Base-by-base conservation (phyloP, 2,113 vertebrate species). In the Mugil cephalus region DNA sequence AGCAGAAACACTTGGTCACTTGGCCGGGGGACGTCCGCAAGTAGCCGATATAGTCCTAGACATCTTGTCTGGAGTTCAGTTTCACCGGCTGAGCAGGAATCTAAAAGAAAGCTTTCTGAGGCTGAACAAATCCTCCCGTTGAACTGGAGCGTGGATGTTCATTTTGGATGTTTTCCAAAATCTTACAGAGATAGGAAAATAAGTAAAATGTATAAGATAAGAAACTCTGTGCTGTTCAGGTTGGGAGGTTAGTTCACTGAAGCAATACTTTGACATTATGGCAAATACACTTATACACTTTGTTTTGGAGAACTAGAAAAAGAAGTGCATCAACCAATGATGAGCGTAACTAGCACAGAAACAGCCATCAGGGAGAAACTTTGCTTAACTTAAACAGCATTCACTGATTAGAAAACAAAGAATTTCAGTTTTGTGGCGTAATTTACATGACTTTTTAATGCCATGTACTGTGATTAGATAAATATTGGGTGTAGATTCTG, bases 91-190 rank as follows among this genome's bases (percentile, higher is more conserved):
- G 70, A 69, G 18, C 43, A 30, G 39, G 73, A 72, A 69, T 83
- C 71, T 42, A 47, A 83, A 79, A 68, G 67, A 40, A 12, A 30
- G 65, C 34, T 65, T 83, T 81, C 0, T 83, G 74, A 82, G 63
- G 79, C 79, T 24, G 67, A 84, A 83, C 71, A 87, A 85, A 89
- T 77, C 79, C 68, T 80, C 7, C 71, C 45, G 54, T 34, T 74
- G 68, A 67, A 60, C 45, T 18, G 12, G 40, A 55, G 43, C 4
- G 4, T 60, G 21, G 45, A 65, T 3, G 36, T n/a, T 19, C 45
- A 35, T 60, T 50, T 56, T 59, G 54, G 64, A 54, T 43, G 62
- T 69, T 53, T 46, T 78, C 60, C 35, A 56, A 69, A 73, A 79
- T n/a, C 39, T 66, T 46, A 38, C 4, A 30, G 36, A 59, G 55